These are phyloP conservation scores for Orthonychiurus folsomi DNA, from an alignment of 2,888 invertebrate genomes.

Conservation along the genomic window DNA sequence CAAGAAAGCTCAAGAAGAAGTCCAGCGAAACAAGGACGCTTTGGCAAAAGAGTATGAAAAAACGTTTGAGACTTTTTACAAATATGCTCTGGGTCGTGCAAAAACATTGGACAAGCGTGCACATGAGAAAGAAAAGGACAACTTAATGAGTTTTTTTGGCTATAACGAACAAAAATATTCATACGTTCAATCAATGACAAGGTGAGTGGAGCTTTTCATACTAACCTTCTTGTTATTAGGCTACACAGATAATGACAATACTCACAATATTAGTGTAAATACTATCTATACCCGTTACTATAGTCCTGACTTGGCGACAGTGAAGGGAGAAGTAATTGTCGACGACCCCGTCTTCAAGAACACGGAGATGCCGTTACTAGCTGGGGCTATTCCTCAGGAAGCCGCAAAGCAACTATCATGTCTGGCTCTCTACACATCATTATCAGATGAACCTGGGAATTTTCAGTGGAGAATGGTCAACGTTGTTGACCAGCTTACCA, in stretches of 20 bases:
- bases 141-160: background rate
- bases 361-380: constrained; percentile 6
- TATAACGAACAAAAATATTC: background rate
- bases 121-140: background rate
- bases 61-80: background rate
- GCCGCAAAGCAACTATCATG: background rate
- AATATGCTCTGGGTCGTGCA: background rate
- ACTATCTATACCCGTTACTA: background rate
- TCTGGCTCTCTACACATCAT: constrained; percentile 5
- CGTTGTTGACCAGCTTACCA: constrained; percentile 6
- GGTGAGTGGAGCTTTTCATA: background rate
- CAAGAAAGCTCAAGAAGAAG: background rate
- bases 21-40: background rate
- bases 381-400: constrained; percentile 7
- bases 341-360: background rate
- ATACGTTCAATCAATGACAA: background rate
- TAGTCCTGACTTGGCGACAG: background rate
- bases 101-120: background rate
- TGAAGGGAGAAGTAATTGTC: background rate
- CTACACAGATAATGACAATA: no score
- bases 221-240: no score
- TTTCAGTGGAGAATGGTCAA: constrained; percentile 7
- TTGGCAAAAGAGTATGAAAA: background rate
- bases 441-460: constrained; percentile 9
- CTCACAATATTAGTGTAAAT: no score